A percentile compares a stretch with the other conserved stretches of the same genome.
Evolutionary conservation across 1,140 invertebrate genomes (phyloP).

Genomic region (Caenorhabditis briggsae): DNA sequence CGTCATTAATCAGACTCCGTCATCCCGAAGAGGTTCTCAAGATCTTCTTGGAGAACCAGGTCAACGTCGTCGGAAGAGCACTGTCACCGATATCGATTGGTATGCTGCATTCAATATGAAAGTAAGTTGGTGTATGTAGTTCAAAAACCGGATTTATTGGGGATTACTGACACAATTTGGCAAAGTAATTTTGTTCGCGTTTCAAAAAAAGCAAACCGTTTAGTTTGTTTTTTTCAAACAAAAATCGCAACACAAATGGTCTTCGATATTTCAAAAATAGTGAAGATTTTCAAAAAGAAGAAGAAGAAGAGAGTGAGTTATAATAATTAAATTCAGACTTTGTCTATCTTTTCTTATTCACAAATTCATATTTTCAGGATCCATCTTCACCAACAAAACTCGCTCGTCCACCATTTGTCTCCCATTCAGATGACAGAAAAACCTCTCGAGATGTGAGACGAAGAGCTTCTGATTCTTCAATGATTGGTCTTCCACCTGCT

Average conservation of each 20-base stretch:
- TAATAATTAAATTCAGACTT: neutral
- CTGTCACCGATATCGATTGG: constrained; percentile 47
- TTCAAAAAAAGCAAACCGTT: neutral
- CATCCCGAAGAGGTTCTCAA: constrained; percentile 33
- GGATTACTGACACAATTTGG: constrained; percentile 43
- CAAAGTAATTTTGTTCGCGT: neutral
- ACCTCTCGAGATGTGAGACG: neutral
- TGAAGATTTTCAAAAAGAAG: constrained; percentile 35
- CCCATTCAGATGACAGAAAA: constrained; percentile 7
- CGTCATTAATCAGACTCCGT: constrained; percentile 47
- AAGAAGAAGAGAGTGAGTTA: constrained; percentile 44
- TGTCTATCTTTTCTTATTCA: too few relatives aligned
- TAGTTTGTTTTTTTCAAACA: neutral
- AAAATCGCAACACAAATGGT: neutral
- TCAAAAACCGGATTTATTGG: constrained; percentile 5
- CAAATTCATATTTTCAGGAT: neutral
- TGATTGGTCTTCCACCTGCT: constrained; percentile 35
- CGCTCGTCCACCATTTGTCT: constrained; percentile 17
- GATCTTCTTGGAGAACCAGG: constrained; percentile 21
- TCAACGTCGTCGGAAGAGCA: constrained; percentile 40
- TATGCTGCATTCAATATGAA: constrained; percentile 53
- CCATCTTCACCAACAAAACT: constrained; percentile 33
- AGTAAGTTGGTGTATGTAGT: neutral
- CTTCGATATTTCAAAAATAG: constrained; percentile 48
- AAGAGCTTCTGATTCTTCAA: constrained; percentile 40